Base-by-base conservation (phyloP, 2,888 invertebrate genomes). In the Leucophenga montana region DNA sequence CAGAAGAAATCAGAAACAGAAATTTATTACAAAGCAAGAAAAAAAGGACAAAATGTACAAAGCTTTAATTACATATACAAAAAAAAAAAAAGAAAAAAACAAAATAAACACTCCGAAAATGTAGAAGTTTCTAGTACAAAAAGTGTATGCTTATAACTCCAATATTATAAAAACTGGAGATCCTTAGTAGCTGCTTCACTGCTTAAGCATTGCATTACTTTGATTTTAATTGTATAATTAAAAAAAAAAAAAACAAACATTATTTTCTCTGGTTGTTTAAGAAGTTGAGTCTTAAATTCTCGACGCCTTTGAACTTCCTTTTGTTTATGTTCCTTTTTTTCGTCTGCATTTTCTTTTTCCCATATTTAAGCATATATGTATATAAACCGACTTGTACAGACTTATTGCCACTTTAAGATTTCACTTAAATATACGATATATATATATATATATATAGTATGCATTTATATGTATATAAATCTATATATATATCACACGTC, bases 251-350 rank as follows among this genome's bases (percentile, higher is more conserved):
- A 46, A 14, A 46, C 1, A 46, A 46, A 46, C 46, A 14, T 13
- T 2, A 46, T 46, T 31, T 57, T 57, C 14, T 31, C 39, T 39
- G 3, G 39, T 39, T 39, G 8, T 57, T 44, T 61, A 61, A 39
- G 33, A 61, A 61, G 6, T 61, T 61, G 44, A 61, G 62, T 64
- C 62, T 64, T 64, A 64, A 64, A 48, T 48, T 64, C 62, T 64
- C 62, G 62, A 22, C 20, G 62, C 46, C 46, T 27, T 50, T 50
- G 5, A 4, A 16, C 50, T 39, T 16, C 16, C 9, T 48, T 53
- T 13, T n/a, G 1, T 33, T 33, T 61, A 9, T 44, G 9, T 33
- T n/a, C n/a, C n/a, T n/a, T n/a, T n/a, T 9, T 16, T 61, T 61
- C 8, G n/a, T 13, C 14, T 27, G 9, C 22, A 16, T 33, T n/a